A percentile compares a stretch with the other conserved stretches of the same genome.
These are phyloP conservation scores for Sitobion miscanthi DNA, from an alignment of 1,140 invertebrate species.

Conservation along the genomic window DNA sequence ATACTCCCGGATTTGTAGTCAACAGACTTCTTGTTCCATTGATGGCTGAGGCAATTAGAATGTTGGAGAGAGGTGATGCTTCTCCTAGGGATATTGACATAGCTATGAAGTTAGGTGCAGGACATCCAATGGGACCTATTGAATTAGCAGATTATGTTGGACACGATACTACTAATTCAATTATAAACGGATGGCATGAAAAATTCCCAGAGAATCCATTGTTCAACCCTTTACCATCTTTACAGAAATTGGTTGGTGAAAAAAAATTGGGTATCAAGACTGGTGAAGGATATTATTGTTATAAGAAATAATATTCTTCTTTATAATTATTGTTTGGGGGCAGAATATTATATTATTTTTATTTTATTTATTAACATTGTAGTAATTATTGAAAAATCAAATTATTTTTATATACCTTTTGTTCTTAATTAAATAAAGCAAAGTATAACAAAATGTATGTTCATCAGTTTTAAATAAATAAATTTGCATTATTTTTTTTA, in stretches of 20 bases:
- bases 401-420: neutral
- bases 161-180: conserved; percentile 73
- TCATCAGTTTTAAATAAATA: neutral
- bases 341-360: neutral
- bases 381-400: conserved; percentile 12
- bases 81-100: conserved; percentile 77
- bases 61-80: conserved; percentile 69
- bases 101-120: conserved; percentile 87
- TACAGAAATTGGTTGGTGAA: conserved; percentile 78
- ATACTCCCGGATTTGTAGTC: conserved; percentile 87
- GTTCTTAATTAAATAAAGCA: neutral
- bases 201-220: conserved; percentile 79
- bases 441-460: neutral
- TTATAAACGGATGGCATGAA: conserved; percentile 76
- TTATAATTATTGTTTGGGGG: neutral
- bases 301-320: conserved; percentile 67
- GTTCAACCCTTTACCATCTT: conserved; percentile 71
- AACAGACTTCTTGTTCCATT: conserved; percentile 83
- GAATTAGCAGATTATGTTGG: conserved; percentile 83
- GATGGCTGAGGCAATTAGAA: conserved; percentile 74
- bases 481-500: neutral
- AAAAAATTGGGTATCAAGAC: conserved; percentile 84
- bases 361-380: neutral
- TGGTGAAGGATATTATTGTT: conserved; percentile 88
- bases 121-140: conserved; percentile 86